Evolutionary conservation across 2,797 vertebrate genomes (phyloP), one percentile per base, ranked within the genome.

Genomic region (Myripristis murdjan): DNA sequence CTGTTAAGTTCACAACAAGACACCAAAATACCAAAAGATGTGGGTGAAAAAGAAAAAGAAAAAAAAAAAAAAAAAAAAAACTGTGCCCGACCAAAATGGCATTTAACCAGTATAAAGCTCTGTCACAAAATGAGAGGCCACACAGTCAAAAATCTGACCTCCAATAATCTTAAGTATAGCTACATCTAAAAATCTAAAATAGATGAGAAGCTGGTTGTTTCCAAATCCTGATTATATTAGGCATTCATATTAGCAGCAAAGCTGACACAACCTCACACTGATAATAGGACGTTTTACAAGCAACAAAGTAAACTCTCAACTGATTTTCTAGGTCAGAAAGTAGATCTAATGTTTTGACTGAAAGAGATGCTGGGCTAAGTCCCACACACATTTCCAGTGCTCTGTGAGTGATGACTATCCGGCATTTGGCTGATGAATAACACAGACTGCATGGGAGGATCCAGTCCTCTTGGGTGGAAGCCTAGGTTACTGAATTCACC

Each of bases 391-490:
- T 44, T 61, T 60, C 75, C 55, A 15, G n/a, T 64, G 64, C 80
- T 85, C 43, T 54, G 37, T 80, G 77, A 88, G 81, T 84, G 84
- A 88, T 83, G 85, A 86, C 65, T 80, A 62, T 70, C 62, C 39
- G 59, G 76, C 64, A 80, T 78, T 83, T 69, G 74, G 65, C 80
- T 88, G 82, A 91, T 91, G 84, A 90, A 59, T 82, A 83, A 83
- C 57, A 49, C 91, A 90, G 87, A 76, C 82, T 60, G 41, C 65
- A 70, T 52, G 22, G 64, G 49, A 75, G 74, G 72, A 77, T 75
- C 63, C 60, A 75, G 80, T 83, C 46, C 65, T 65, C 73, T 64
- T 69, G 60, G 85, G 57, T 64, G 46, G 63, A 44, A 81, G 67
- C 49, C 64, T 47, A 37, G 24, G 51, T 85, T 79, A 77, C 73